phyloP scores from a whole-genome alignment of 2,797 vertebrate species.

The Parambassis ranga region DNA sequence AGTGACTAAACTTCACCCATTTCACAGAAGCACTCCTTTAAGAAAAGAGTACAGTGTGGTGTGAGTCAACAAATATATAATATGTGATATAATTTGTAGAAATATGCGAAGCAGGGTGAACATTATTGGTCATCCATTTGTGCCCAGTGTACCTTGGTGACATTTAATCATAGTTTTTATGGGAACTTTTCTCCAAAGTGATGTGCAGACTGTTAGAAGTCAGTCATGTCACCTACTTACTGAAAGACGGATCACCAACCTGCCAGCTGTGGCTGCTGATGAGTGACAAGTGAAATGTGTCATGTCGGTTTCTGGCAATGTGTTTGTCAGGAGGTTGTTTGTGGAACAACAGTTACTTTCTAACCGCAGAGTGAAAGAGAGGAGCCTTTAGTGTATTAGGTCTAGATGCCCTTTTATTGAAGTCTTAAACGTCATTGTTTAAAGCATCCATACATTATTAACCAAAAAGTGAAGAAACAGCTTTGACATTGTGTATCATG shows the following conservation, averaged over 20 bases:
- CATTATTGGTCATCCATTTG: neutral
- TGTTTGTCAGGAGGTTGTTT: conserved; percentile 71
- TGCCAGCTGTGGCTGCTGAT: conserved; percentile 68
- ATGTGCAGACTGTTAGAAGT: conserved; percentile 61
- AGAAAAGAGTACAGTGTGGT: neutral
- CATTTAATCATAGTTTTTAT: conserved; percentile 52
- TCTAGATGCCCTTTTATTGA: neutral
- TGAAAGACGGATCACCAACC: conserved; percentile 73
- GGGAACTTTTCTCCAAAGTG: conserved; percentile 65
- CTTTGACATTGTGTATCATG: no score
- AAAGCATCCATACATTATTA: neutral
- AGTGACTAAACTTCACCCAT: neutral
- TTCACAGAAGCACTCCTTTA: neutral
- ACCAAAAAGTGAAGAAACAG: no score
- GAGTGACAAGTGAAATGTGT: conserved; percentile 80
- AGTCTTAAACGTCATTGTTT: neutral
- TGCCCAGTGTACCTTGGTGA: conserved; percentile 17
- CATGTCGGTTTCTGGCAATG: conserved; percentile 66
- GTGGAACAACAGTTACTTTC: conserved; percentile 67
- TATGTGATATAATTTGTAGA: neutral
- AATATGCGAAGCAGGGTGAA: conserved; percentile 1
- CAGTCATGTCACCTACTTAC: conserved; percentile 67
- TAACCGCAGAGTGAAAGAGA: conserved; percentile 21
- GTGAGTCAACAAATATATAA: neutral
- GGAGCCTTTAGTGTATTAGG: neutral